Percentiles rank a stretch among this genome's conserved stretches.
phyloP scores from a whole-genome alignment of 2,888 invertebrate species.

The Epinotia brunnichana region DNA sequence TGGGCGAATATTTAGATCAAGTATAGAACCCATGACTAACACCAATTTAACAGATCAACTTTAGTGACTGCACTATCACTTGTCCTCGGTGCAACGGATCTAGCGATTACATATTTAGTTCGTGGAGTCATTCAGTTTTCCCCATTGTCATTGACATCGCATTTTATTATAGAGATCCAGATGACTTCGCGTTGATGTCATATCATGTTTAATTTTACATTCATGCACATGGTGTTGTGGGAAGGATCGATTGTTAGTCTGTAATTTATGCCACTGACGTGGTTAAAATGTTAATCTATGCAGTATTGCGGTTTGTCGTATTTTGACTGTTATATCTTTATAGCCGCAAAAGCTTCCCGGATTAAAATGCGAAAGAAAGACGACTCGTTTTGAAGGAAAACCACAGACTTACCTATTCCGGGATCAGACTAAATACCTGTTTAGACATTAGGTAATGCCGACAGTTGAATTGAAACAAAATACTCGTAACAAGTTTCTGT shows the following conservation, averaged over 20 bases:
- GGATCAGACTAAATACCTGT: too few species aligned
- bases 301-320: background rate
- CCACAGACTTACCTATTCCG: background rate
- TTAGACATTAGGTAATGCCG: too few species aligned
- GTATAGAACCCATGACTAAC: slow-evolving; percentile 11
- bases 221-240: slow-evolving; percentile 17
- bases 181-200: slow-evolving; percentile 36
- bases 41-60: slow-evolving; percentile 20
- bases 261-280: slow-evolving; percentile 32
- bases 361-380: background rate
- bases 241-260: slow-evolving; percentile 19
- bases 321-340: background rate
- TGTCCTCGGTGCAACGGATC: slow-evolving; percentile 32
- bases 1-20: background rate
- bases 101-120: slow-evolving; percentile 4
- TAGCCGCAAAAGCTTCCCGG: background rate
- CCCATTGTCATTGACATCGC: slow-evolving; percentile 37
- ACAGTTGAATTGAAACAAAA: too few species aligned
- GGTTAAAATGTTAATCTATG: slow-evolving; percentile 17
- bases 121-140: slow-evolving; percentile 36
- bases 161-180: slow-evolving; percentile 21
- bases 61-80: slow-evolving; percentile 31
- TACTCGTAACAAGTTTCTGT: too few species aligned
- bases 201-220: slow-evolving; percentile 33
- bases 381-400: background rate